These are phyloP conservation scores for Aphis craccivora DNA, from an alignment of 1,140 invertebrate species.

Conservation along the genomic window DNA sequence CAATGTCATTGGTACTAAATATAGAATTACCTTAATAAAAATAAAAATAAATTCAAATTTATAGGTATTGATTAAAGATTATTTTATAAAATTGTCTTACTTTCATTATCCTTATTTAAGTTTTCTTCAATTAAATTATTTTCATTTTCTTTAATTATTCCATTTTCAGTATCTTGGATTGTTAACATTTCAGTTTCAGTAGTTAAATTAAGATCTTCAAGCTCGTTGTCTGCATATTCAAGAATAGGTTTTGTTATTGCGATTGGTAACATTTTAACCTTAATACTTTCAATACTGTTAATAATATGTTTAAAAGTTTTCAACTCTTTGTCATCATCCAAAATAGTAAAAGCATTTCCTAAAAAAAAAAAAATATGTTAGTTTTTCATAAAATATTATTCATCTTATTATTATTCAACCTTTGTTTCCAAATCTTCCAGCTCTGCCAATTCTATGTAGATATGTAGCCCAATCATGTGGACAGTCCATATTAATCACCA, in stretches of 20 bases:
- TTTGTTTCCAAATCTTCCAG: conserved; percentile 86
- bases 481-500: conserved; percentile 92
- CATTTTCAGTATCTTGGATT: neutral
- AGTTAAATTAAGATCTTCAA: conserved; percentile 39
- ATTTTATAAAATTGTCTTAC: neutral
- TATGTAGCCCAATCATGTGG: conserved; percentile 86
- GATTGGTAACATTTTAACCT: conserved; percentile 42
- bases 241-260: conserved; percentile 42
- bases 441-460: conserved; percentile 93
- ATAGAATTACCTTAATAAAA: neutral
- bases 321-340: conserved; percentile 55
- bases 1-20: neutral
- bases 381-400: neutral
- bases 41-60: neutral
- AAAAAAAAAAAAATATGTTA: neutral
- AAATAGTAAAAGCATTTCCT: conserved; percentile 56
- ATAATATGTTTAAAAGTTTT: conserved; percentile 45
- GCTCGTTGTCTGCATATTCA: conserved; percentile 46
- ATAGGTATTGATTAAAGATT: neutral
- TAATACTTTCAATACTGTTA: conserved; percentile 51
- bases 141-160: neutral
- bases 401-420: conserved; percentile 65
- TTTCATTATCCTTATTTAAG: neutral
- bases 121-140: neutral
- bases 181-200: neutral